These are phyloP conservation scores for Lagorchestes hirsutus DNA, from an alignment of 2,797 vertebrate genomes.

Conservation along the genomic window DNA sequence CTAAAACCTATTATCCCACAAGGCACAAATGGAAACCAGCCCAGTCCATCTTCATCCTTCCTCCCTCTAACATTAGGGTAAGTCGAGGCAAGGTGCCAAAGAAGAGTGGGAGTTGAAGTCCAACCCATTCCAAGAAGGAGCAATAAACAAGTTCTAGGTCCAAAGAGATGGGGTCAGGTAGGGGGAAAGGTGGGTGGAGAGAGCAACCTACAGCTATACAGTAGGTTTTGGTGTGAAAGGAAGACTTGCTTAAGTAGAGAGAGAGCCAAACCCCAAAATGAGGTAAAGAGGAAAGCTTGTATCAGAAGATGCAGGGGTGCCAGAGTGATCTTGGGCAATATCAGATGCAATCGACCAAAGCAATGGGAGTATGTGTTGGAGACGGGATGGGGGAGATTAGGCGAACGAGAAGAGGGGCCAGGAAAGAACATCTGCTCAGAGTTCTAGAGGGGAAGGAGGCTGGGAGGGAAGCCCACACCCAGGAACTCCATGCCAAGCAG, in stretches of 20 bases:
- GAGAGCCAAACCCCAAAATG: slow-evolving; percentile 68
- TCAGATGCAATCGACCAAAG: slow-evolving; percentile 65
- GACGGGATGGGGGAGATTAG: slow-evolving; percentile 55
- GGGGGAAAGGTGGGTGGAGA: neutral
- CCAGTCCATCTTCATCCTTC: neutral
- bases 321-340: slow-evolving; percentile 67
- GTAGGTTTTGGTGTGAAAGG: slow-evolving; percentile 33
- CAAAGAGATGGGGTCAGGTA: slow-evolving; percentile 41
- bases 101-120: neutral
- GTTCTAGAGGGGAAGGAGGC: slow-evolving; percentile 78
- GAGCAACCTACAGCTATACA: slow-evolving; percentile 44
- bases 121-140: neutral
- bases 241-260: slow-evolving; percentile 52
- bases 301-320: slow-evolving; percentile 53
- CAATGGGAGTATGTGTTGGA: slow-evolving; percentile 66
- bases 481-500: slow-evolving; percentile 83
- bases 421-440: slow-evolving; percentile 83
- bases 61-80: neutral
- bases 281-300: slow-evolving; percentile 56
- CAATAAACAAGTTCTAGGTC: slow-evolving; percentile 37
- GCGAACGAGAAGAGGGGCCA: slow-evolving; percentile 77
- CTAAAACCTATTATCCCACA: neutral
- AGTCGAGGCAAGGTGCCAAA: neutral
- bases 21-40: neutral
- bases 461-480: slow-evolving; percentile 81